Conservation (phyloP, 2,113 vertebrate species). For the Halcyon senegalensis region DNA sequence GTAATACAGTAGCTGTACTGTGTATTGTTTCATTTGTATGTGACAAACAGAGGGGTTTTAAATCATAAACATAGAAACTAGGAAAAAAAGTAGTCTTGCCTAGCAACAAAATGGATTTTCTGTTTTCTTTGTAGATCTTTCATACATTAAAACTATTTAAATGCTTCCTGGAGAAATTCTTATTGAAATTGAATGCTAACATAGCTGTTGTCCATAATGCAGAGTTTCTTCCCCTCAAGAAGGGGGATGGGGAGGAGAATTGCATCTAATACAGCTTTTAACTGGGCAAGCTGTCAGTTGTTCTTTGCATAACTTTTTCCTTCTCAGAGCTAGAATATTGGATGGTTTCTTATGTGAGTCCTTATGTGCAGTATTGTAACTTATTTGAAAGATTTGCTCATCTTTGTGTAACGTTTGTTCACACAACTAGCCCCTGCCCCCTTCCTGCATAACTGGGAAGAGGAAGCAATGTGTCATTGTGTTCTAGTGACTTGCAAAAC, state of each 20-base stretch:
- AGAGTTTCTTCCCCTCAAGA: background rate
- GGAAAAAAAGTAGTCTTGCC: background rate
- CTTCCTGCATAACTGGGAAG: background rate
- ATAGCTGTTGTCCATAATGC: background rate
- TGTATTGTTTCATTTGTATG: background rate
- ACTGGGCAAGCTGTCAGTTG: background rate
- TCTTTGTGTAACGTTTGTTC: background rate
- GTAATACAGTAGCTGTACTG: background rate
- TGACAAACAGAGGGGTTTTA: background rate
- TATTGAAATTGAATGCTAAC: background rate
- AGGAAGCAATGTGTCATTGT: background rate
- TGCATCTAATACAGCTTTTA: background rate
- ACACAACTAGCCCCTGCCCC: background rate
- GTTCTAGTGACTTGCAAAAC: background rate
- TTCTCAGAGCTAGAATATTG: background rate
- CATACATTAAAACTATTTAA: background rate
- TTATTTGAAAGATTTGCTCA: background rate
- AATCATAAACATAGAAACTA: background rate
- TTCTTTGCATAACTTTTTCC: background rate
- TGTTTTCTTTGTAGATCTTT: background rate
- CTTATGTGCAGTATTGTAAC: background rate
- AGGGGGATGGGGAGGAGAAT: background rate
- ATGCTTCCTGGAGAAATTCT: background rate
- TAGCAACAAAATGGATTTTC: background rate
- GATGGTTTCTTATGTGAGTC: background rate